Percentiles rank a stretch among this genome's conserved stretches.
phyloP scores from a whole-genome alignment of 2,888 invertebrate genomes.

The Mythimna ferrago region DNA sequence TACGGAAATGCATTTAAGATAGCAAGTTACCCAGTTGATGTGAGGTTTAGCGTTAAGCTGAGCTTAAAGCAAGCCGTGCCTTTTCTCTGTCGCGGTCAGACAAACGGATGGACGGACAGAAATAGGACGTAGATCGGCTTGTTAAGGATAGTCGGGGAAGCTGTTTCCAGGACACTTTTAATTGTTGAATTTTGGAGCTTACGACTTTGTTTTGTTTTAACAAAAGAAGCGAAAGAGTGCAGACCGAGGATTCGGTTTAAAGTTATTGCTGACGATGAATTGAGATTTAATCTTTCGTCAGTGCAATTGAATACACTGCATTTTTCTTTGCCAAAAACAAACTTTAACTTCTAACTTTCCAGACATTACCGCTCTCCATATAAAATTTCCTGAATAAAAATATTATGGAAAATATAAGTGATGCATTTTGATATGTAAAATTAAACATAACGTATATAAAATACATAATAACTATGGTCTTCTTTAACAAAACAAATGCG shows the following conservation, averaged over 20 bases:
- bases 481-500: too few relatives aligned
- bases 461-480: too few relatives aligned
- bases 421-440: too few relatives aligned
- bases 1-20: conserved; percentile 64
- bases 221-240: conserved; percentile 8
- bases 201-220: conserved; percentile 21
- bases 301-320: too few relatives aligned
- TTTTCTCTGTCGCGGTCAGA: conserved; percentile 60
- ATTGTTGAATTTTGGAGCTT: conserved; percentile 19
- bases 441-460: too few relatives aligned
- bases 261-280: background rate
- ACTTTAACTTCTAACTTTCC: background rate
- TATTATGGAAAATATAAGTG: too few relatives aligned
- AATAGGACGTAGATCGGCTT: conserved; percentile 48
- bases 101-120: conserved; percentile 35
- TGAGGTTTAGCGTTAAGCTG: conserved; percentile 56
- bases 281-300: background rate
- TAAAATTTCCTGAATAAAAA: too few relatives aligned
- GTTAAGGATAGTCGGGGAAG: conserved; percentile 40
- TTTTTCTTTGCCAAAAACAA: background rate
- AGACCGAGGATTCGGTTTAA: background rate
- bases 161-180: conserved; percentile 45
- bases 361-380: background rate
- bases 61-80: conserved; percentile 52
- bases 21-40: conserved; percentile 56